A percentile compares a stretch with the other conserved stretches of the same genome.
phyloP scores from a whole-genome alignment of 2,888 invertebrate species.

The Torymus texanus region DNA sequence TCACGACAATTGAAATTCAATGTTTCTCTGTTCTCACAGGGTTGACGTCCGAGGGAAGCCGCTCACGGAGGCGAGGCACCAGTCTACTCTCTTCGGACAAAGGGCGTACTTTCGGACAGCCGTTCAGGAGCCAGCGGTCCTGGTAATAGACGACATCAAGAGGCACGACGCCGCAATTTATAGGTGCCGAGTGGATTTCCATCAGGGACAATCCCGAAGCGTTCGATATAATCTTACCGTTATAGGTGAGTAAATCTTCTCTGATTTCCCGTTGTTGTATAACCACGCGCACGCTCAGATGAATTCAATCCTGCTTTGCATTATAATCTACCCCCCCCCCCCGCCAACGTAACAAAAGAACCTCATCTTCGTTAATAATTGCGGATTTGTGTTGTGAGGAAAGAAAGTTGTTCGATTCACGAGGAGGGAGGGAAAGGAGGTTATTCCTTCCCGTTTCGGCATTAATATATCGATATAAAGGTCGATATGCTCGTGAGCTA shows the following conservation, averaged over 20 bases:
- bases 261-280: background rate
- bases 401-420: too few relatives aligned
- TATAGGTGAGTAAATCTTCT: slow-evolving; percentile 82
- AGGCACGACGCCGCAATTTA: slow-evolving; percentile 92
- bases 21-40: slow-evolving; percentile 75
- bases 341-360: too few relatives aligned
- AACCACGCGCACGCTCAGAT: too few relatives aligned
- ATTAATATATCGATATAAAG: too few relatives aligned
- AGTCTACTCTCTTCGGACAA: slow-evolving; percentile 91
- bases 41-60: slow-evolving; percentile 92
- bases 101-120: slow-evolving; percentile 88
- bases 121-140: slow-evolving; percentile 86
- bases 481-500: too few relatives aligned
- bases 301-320: background rate
- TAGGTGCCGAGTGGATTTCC: slow-evolving; percentile 92
- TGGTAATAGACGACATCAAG: slow-evolving; percentile 90
- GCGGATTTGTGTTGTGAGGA: too few relatives aligned
- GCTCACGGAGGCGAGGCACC: slow-evolving; percentile 86
- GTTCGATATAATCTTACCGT: slow-evolving; percentile 93
- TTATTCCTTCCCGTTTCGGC: too few relatives aligned
- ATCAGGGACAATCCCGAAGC: slow-evolving; percentile 91
- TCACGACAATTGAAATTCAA: background rate
- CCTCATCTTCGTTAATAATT: too few relatives aligned
- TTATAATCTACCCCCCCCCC: background rate
- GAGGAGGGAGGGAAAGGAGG: too few relatives aligned